These are phyloP conservation scores for Drosophila ezoana DNA, from an alignment of 2,888 invertebrate genomes.

Conservation along the genomic window DNA sequence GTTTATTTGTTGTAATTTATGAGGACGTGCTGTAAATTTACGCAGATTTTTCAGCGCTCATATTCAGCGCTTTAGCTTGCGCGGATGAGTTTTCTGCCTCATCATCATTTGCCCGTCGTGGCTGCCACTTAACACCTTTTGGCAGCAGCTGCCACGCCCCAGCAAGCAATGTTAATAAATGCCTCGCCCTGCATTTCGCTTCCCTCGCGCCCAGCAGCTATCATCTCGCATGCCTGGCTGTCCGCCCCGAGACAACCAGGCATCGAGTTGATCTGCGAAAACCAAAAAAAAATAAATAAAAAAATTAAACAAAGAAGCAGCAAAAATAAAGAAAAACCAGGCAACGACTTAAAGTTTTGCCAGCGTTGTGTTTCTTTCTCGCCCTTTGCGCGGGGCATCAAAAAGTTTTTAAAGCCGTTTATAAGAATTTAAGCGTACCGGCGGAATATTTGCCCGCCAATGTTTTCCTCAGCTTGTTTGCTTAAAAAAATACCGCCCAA, in stretches of 20 bases:
- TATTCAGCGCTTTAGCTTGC: constrained; percentile 49
- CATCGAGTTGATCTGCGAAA: constrained; percentile 63
- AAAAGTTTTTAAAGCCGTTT: constrained; percentile 69
- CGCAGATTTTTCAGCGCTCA: constrained; percentile 58
- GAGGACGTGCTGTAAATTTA: constrained; percentile 42
- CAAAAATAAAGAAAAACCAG: constrained; percentile 21
- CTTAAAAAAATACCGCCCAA: constrained; percentile 26
- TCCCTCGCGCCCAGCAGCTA: neutral
- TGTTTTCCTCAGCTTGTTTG: constrained; percentile 43
- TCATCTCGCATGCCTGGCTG: constrained; percentile 32
- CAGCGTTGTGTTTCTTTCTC: constrained; percentile 12
- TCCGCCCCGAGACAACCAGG: constrained; percentile 22
- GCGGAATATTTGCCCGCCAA: constrained; percentile 35
- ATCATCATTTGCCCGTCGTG: constrained; percentile 68
- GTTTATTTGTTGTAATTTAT: constrained; percentile 58
- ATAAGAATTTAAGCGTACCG: constrained; percentile 55
- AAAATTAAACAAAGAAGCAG: neutral
- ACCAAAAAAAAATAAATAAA: constrained; percentile 16
- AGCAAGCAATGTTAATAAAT: constrained; percentile 71
- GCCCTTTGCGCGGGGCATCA: constrained; percentile 45
- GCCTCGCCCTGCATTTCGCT: constrained; percentile 17
- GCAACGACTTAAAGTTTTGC: constrained; percentile 47
- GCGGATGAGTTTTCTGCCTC: constrained; percentile 54
- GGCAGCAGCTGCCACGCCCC: constrained; percentile 72
- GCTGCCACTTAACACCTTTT: constrained; percentile 69